Base-by-base conservation (phyloP, 1,140 invertebrate species). In the Diorhabda carinulata region DNA sequence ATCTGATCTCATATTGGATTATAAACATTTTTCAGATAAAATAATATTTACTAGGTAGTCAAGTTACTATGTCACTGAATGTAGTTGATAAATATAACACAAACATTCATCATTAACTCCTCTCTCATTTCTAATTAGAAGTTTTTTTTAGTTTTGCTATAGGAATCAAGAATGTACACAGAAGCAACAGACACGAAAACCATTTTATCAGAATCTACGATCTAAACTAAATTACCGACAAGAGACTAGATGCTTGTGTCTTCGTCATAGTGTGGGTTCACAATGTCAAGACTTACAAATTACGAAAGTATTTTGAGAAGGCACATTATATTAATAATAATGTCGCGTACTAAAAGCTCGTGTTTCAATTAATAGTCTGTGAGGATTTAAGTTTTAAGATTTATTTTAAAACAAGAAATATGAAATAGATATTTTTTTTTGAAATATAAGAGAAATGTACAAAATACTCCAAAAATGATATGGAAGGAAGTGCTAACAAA, bases 151-250 rank as follows among this genome's bases (percentile, higher is more conserved):
- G 25, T 25, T 25, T 25, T 25, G 25, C 25, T 25, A 25, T 25
- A 25, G 25, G 25, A 25, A 25, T 25, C 25, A 25, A 25, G 25
- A 25, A 25, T 52, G n/a, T 52, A 52, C n/a, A 52, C 47, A 52
- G 47, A 52, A 52, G 47, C 47, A 52, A 6, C 47, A 52, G 47
- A 52, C 47, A 52, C 47, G 47, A 52, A 52, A 52, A 52, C n/a
- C 47, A 52, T 3, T 52, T 52, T 8, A 52, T 52, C 47, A 52
- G 3, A 52, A 52, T 52, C 47, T 52, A 52, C 47, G 47, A 52
- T 52, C 47, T 52, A 52, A 52, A 52, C 47, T 52, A 52, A 52
- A 52, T 52, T 52, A 52, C 47, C 47, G n/a, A n/a, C 47, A n/a
- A 52, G 47, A 52, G 47, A 52, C 47, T 8, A 52, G 47, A 52